phyloP scores from a whole-genome alignment of 1,140 invertebrate genomes.

The Drosophila teissieri region DNA sequence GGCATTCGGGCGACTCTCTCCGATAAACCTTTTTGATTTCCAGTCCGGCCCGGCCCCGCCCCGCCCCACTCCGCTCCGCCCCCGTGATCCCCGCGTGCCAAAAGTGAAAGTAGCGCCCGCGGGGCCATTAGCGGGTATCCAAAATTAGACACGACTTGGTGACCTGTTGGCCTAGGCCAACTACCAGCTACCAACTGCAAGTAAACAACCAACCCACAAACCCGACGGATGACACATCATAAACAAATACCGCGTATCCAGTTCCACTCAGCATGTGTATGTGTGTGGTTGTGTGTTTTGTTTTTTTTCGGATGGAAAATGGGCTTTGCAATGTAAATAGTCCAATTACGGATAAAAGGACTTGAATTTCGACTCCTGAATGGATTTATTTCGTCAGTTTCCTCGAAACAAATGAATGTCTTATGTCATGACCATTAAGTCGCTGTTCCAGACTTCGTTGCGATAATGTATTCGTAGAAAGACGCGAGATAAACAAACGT shows the following conservation, averaged over 20 bases:
- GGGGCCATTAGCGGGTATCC: slow-evolving; percentile 42
- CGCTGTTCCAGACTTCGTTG: slow-evolving; percentile 6
- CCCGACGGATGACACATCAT: slow-evolving; percentile 26
- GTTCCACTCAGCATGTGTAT: slow-evolving; percentile 22
- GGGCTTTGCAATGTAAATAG: slow-evolving; percentile 86
- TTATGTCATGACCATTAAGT: slow-evolving; percentile 27
- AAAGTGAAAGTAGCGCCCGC: slow-evolving; percentile 43
- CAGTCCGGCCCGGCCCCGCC: neutral
- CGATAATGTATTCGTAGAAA: slow-evolving; percentile 32
- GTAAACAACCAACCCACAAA: slow-evolving; percentile 18
- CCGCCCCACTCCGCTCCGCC: neutral
- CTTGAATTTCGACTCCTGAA: slow-evolving; percentile 89
- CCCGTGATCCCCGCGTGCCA: neutral
- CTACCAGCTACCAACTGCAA: slow-evolving; percentile 13
- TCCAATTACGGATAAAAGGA: slow-evolving; percentile 90
- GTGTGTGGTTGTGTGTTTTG: neutral
- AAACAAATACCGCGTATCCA: slow-evolving; percentile 22
- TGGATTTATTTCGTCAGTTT: slow-evolving; percentile 5
- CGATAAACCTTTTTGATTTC: slow-evolving; percentile 19
- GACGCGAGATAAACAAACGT: slow-evolving; percentile 19
- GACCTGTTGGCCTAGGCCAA: slow-evolving; percentile 46
- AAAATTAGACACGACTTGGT: slow-evolving; percentile 42
- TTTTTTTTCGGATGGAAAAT: neutral
- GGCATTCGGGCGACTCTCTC: slow-evolving; percentile 22
- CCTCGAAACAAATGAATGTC: neutral